These are phyloP conservation scores for Otus scops DNA, from an alignment of 2,797 vertebrate species.

Conservation along the genomic window DNA sequence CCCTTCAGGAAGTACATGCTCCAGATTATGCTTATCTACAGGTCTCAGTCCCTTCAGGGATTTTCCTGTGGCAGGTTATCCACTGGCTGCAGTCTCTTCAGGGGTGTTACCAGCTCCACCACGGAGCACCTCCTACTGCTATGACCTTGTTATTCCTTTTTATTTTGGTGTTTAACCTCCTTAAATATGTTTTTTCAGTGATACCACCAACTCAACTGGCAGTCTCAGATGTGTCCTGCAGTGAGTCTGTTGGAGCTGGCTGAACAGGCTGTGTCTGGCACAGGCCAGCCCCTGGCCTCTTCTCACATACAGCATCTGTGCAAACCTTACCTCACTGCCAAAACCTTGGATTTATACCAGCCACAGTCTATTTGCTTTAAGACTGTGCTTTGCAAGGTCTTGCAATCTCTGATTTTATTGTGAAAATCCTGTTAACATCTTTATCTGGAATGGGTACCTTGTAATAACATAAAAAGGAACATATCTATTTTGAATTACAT, in stretches of 20 bases:
- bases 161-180: background rate
- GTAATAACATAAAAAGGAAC: background rate
- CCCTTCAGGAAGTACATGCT: background rate
- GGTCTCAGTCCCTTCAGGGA: background rate
- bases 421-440: background rate
- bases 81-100: background rate
- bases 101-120: fast-evolving
- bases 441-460: background rate
- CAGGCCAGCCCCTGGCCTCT: background rate
- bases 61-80: background rate
- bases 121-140: background rate
- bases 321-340: background rate
- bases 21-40: background rate
- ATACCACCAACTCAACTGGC: background rate
- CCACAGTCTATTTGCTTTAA: background rate
- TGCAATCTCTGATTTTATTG: background rate
- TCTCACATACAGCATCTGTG: background rate
- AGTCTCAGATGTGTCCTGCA: background rate
- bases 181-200: background rate
- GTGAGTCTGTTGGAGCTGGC: background rate
- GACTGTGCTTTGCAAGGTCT: background rate
- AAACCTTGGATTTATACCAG: background rate
- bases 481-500: background rate
- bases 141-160: background rate
- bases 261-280: background rate